Base-by-base conservation (phyloP, 2,888 invertebrate genomes). In the Nymphalis urticae region DNA sequence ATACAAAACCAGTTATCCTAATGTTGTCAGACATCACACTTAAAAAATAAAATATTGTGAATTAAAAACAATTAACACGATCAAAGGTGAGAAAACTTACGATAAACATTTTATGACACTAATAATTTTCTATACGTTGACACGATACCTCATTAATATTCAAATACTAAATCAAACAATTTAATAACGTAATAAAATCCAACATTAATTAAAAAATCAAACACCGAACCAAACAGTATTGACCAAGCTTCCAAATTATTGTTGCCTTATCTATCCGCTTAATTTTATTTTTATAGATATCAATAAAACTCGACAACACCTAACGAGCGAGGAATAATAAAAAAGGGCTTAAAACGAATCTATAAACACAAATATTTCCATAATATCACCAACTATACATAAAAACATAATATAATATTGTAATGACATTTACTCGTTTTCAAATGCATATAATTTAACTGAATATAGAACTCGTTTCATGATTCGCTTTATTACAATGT, bases 341-440 rank as follows among this genome's bases (percentile, higher is more conserved):
- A 85, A 82, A 61, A 53, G 48, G 63, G 76, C 64, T 82, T 83
- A 81, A 81, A 80, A 70, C 75, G 70, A 75, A 73, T 77, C 74
- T 74, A 73, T 85, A 82, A 83, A 82, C 79, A 79, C 80, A 83
- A 81, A 80, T 80, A 85, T 86, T 86, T 84, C 80, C 82, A 83
- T 85, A 82, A 77, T 80, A 80, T 82, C 53, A 27, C 54, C 54
- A 10, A 48, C 27, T 24, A 63, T 54, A 48, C 42, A 50, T 51
- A 24, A 16, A 56, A 17, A 32, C 17, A 16, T 27, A 48, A 54
- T 42, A 42, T 42, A 47, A 54, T 19, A 61, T 61, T 61, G 27
- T 59, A 53, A 48, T 58, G 50, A 32, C 16, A 47, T 68, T 63
- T 54, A 48, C 24, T 48, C n/a, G 48, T 58, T 59, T n/a, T 27